phyloP scores from a whole-genome alignment of 2,113 vertebrate genomes.

The Struthidea cinerea region DNA sequence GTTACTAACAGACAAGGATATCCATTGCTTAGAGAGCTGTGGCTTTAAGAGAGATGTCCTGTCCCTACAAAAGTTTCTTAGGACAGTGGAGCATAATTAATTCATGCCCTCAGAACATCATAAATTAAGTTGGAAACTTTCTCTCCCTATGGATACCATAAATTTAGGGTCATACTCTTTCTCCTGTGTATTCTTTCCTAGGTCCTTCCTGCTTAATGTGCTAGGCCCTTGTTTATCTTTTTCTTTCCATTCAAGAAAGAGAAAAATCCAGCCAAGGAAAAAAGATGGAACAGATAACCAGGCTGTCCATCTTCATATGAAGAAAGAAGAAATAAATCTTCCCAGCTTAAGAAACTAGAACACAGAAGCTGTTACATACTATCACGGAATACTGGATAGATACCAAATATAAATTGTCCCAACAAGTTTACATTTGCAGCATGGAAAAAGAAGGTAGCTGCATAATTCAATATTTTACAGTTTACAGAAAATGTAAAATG shows the following conservation, averaged over 20 bases:
- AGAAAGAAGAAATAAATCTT: not conserved
- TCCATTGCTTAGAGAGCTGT: not conserved
- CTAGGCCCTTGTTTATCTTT: not conserved
- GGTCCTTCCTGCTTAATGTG: not conserved
- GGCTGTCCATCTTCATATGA: not conserved
- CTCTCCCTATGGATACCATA: not conserved
- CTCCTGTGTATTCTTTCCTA: not conserved
- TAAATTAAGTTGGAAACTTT: not conserved
- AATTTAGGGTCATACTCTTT: not conserved
- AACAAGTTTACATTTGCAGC: not conserved
- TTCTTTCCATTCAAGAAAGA: not conserved
- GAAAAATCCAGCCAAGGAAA: not conserved
- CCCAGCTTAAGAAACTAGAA: not conserved
- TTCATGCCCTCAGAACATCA: not conserved
- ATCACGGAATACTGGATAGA: not conserved
- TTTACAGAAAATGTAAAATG: conserved; percentile 46
- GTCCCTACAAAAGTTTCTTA: not conserved
- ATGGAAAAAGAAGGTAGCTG: not conserved
- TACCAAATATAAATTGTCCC: not conserved
- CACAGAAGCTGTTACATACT: not conserved
- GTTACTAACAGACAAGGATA: not conserved
- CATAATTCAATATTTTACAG: conserved; percentile 51
- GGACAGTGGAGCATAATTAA: not conserved
- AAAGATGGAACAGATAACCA: not conserved
- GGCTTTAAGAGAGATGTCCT: not conserved